Percentiles rank a stretch among this genome's conserved stretches.
Evolutionary conservation across 2,113 vertebrate genomes (phyloP).

Genomic region (Daphoenositta chrysoptera): DNA sequence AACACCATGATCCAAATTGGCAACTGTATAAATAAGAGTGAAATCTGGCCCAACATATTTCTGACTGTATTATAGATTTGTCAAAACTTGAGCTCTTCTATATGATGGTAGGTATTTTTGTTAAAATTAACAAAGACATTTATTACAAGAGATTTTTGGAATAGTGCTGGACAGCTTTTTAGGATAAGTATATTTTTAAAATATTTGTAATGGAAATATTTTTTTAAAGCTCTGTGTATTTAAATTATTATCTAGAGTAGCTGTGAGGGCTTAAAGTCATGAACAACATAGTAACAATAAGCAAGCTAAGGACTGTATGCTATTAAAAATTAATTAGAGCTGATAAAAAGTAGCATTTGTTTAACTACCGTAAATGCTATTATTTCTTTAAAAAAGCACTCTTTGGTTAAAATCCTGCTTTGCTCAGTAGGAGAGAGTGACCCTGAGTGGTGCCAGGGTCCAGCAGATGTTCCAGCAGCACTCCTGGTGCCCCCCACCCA

Average conservation of each 20-base stretch:
- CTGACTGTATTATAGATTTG: not conserved
- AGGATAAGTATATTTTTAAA: constrained; percentile 69
- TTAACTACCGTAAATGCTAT: not conserved
- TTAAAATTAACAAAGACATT: constrained; percentile 40
- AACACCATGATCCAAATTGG: not conserved
- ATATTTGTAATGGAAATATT: constrained; percentile 66
- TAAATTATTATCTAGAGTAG: constrained; percentile 28
- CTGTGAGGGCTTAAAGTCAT: not conserved
- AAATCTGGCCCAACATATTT: not conserved
- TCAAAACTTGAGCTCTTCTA: constrained; percentile 45
- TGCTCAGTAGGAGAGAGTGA: not conserved
- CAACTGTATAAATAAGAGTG: constrained; percentile 14
- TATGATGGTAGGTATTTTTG: constrained; percentile 51
- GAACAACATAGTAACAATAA: not conserved
- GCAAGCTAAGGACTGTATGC: not conserved
- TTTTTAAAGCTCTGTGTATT: constrained; percentile 61
- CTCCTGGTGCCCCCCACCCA: not conserved
- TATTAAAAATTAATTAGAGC: not conserved
- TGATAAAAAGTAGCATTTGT: constrained; percentile 30
- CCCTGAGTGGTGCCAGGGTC: not conserved
- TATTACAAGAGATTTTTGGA: constrained; percentile 61
- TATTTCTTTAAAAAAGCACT: not conserved
- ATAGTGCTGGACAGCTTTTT: constrained; percentile 62
- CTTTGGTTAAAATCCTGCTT: not conserved
- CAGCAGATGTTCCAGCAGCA: not conserved